A percentile compares a stretch with the other conserved stretches of the same genome.
Conservation (phyloP, 2,797 vertebrate species). For the Prunella strophiata region DNA sequence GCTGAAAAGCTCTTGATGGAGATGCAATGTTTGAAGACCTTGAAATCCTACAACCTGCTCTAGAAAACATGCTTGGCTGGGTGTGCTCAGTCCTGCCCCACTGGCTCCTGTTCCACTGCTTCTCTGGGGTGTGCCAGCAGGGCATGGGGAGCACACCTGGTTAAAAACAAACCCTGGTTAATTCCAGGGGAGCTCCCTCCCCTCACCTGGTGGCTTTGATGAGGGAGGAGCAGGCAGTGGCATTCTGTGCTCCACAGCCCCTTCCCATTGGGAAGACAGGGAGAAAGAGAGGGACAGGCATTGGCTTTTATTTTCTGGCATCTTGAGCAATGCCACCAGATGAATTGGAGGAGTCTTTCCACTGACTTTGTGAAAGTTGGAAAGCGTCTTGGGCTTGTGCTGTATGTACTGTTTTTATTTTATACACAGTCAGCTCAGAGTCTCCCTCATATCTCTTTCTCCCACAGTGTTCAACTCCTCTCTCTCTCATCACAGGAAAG, state of each 20-base stretch:
- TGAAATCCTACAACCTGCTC: background rate
- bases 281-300: background rate
- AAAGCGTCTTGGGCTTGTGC: background rate
- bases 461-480: background rate
- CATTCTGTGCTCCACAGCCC: background rate
- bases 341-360: conserved; percentile 19
- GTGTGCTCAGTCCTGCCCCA: background rate
- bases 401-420: background rate
- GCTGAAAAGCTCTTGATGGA: background rate
- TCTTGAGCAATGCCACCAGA: background rate
- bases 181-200: background rate
- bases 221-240: background rate
- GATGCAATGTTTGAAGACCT: background rate
- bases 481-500: conserved; percentile 27
- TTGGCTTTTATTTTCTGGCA: background rate
- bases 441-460: conserved; percentile 26
- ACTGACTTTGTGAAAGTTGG: conserved; percentile 15
- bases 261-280: background rate
- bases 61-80: background rate
- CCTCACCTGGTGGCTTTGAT: background rate
- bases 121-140: background rate
- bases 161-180: background rate
- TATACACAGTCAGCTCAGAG: conserved; percentile 11
- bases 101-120: background rate
- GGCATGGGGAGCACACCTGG: background rate